Evolutionary conservation across 2,113 vertebrate genomes (phyloP), one percentile per base, ranked within the genome.

Genomic region (Scalopus aquaticus): DNA sequence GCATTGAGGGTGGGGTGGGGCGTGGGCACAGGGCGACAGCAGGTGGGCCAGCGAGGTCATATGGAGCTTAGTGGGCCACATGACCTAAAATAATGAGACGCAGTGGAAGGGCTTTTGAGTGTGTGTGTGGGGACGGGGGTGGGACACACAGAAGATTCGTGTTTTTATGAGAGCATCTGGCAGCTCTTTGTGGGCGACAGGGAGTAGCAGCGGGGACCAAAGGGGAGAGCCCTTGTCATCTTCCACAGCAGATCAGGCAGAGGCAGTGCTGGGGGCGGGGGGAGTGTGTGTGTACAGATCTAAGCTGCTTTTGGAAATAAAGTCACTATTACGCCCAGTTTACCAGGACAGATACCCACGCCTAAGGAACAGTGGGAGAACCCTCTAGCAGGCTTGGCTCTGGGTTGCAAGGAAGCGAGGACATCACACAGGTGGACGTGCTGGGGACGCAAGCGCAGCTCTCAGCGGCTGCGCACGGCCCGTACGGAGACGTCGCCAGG

Each of bases 401-500:
- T 2, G 19, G 11, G 65, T 42, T 20, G 0, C 2, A 1, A 37
- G 76, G 73, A 28, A 32, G 46, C 15, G 74, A 65, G 0, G 44
- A 24, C 72, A 11, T 37, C 2, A 30, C 19, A 2, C 1, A 1
- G 1, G 8, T 54, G 0, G 10, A 85, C 6, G n/a, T 24, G n/a
- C 49, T 15, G 6, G 0, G 5, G 9, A 35, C 51, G 60, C 20
- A 46, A 3, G 0, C 3, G 8, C 22, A 58, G 5, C 22, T 0
- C 26, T 35, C 24, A n/a, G n/a, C n/a, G n/a, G n/a, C n/a, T n/a
- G n/a, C n/a, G n/a, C n/a, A n/a, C n/a, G n/a, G n/a, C n/a, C n/a
- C n/a, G 13, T 11, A 0, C 60, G 24, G n/a, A 42, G 64, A 22
- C 17, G 15, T 5, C 0, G 0, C 16, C 2, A 9, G 4, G 6